Conservation (phyloP, 2,113 vertebrate species). For the Anarhynchus alexandrinus region DNA sequence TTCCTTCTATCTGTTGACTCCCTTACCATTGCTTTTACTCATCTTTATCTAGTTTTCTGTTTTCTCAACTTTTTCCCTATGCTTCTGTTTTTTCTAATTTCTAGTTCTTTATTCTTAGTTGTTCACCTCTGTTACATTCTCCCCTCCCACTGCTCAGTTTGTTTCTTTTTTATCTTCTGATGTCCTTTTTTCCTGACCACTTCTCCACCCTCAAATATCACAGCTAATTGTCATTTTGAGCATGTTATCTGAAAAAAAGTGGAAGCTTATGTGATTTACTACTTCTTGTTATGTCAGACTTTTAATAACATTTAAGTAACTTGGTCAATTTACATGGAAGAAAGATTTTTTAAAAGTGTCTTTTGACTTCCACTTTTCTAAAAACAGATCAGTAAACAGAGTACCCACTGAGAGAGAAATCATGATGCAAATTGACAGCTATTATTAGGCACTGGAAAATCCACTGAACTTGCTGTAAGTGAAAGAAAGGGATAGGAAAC, state of each 20-base stretch:
- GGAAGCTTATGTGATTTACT: neutral
- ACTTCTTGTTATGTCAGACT: neutral
- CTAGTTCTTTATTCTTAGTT: neutral
- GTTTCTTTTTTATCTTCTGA: neutral
- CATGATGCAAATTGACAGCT: neutral
- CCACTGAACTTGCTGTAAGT: neutral
- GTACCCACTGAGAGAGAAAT: neutral
- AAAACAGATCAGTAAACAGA: neutral
- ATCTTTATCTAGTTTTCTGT: neutral
- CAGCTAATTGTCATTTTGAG: neutral
- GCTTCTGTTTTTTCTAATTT: neutral
- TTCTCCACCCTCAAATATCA: neutral
- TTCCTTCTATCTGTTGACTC: neutral
- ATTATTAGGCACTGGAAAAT: neutral
- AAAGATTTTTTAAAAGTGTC: neutral
- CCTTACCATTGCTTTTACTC: neutral
- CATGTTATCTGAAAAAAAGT: neutral
- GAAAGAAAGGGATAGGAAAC: neutral
- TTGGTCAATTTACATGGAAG: neutral
- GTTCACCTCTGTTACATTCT: neutral
- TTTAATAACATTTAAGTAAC: neutral
- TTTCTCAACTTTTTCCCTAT: neutral
- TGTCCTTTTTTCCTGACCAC: neutral
- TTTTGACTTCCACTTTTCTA: neutral
- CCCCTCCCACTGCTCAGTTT: rapidly evolving